Evolutionary conservation across 2,113 vertebrate species (phyloP).

Genomic region (Saccopteryx leptura): DNA sequence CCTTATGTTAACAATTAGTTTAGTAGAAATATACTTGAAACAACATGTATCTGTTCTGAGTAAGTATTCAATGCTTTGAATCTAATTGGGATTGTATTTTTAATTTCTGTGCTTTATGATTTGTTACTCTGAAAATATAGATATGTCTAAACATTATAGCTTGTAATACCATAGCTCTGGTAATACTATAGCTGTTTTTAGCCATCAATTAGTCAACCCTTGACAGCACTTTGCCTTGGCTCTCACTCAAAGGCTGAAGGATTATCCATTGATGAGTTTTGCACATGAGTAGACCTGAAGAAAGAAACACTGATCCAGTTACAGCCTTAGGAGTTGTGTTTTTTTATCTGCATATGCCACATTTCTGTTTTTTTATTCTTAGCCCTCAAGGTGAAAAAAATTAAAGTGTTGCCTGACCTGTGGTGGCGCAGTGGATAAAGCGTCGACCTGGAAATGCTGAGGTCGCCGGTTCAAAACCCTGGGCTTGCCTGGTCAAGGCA

Average conservation of each 20-base stretch:
- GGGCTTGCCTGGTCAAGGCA: too few species aligned
- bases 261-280: rapidly evolving
- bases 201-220: neutral
- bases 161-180: neutral
- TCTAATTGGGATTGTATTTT: neutral
- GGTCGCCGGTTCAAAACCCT: too few species aligned
- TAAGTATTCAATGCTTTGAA: neutral
- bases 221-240: neutral
- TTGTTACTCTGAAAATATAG: neutral
- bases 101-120: neutral
- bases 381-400: neutral
- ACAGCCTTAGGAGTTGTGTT: neutral
- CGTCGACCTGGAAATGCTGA: too few species aligned
- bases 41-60: neutral
- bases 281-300: too few species aligned
- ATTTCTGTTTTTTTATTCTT: neutral
- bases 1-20: neutral
- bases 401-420: too few species aligned
- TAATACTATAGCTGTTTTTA: neutral
- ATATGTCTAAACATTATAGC: neutral
- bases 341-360: neutral
- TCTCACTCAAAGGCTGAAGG: neutral
- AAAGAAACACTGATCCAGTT: neutral
- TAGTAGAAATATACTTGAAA: neutral
- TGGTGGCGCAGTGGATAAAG: too few species aligned